These are phyloP conservation scores for Cichlasoma orientale DNA, from an alignment of 2,797 vertebrate species.

Conservation along the genomic window DNA sequence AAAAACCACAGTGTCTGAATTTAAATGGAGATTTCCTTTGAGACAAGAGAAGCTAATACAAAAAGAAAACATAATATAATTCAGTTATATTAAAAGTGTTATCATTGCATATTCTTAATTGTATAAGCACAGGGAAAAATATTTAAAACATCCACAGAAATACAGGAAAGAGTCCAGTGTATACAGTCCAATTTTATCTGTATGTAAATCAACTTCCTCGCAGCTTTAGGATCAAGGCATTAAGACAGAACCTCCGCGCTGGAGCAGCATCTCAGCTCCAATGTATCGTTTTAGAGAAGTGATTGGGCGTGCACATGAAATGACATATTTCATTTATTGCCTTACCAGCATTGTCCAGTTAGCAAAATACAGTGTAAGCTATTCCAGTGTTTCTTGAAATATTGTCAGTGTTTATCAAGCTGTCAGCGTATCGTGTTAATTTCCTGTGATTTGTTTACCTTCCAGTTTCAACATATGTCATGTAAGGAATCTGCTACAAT, in stretches of 20 bases:
- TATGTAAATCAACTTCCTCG: conserved; percentile 11
- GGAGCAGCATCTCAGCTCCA: conserved; percentile 25
- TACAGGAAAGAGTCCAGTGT: conserved; percentile 52
- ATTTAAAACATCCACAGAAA: conserved; percentile 44
- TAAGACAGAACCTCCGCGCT: conserved; percentile 18
- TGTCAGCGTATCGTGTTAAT: conserved; percentile 65
- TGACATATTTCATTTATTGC: conserved; percentile 42
- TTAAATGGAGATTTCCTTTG: conserved; percentile 15
- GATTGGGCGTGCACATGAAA: conserved; percentile 56
- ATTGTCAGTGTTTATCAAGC: conserved; percentile 63
- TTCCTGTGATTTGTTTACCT: conserved; percentile 69
- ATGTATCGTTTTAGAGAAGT: conserved; percentile 46
- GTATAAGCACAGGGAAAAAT: conserved; percentile 27
- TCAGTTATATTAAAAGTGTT: conserved; percentile 52
- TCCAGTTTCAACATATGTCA: conserved; percentile 58
- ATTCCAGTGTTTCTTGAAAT: conserved; percentile 74
- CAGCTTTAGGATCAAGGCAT: conserved; percentile 29
- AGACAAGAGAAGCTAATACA: conserved; percentile 40
- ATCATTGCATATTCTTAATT: conserved; percentile 50
- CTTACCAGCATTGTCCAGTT: conserved; percentile 63
- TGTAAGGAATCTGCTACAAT: conserved; percentile 53
- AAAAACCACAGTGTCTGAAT: conserved; percentile 14
- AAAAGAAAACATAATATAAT: conserved; percentile 42
- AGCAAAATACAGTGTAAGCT: conserved; percentile 63
- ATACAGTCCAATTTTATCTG: conserved; percentile 29